phyloP scores from a whole-genome alignment of 92 coral and sea anemone species.

The Actinernus sp. region DNA sequence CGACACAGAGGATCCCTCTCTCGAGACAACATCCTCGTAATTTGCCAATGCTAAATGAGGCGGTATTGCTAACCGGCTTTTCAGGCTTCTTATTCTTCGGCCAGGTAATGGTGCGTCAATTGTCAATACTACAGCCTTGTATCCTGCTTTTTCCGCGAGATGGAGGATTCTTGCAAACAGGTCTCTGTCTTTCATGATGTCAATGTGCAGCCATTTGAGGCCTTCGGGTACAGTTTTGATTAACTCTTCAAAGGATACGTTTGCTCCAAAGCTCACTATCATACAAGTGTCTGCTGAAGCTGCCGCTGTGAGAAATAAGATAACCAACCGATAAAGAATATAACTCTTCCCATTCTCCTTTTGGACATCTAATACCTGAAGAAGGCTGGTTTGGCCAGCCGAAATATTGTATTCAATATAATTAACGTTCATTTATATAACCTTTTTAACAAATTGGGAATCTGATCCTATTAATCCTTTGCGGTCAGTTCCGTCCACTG shows the following conservation, averaged over 20 bases:
- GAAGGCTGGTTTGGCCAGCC: too few species aligned
- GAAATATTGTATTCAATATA: too few species aligned
- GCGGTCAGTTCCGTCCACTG: too few species aligned
- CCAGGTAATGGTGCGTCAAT: conserved; percentile 60
- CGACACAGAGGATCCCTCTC: too few species aligned
- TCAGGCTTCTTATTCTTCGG: background rate
- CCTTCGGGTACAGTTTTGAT: background rate
- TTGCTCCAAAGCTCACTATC: background rate
- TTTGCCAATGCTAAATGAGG: background rate
- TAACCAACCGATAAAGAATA: too few species aligned
- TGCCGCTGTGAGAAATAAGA: background rate
- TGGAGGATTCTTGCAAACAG: conserved; percentile 7
- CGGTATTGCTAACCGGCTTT: background rate
- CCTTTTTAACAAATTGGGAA: too few species aligned
- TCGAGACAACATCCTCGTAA: background rate
- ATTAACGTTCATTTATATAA: too few species aligned
- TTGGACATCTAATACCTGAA: too few species aligned
- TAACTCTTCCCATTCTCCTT: too few species aligned
- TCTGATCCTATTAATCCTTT: too few species aligned
- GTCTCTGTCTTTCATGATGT: background rate
- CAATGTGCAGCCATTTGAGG: background rate
- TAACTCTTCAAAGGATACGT: background rate
- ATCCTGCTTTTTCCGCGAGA: conserved; percentile 72
- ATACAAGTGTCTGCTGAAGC: background rate
- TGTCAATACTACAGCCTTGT: conserved; percentile 72